Conservation (phyloP, 2,888 invertebrate species). For the Aleiodes alternator region DNA sequence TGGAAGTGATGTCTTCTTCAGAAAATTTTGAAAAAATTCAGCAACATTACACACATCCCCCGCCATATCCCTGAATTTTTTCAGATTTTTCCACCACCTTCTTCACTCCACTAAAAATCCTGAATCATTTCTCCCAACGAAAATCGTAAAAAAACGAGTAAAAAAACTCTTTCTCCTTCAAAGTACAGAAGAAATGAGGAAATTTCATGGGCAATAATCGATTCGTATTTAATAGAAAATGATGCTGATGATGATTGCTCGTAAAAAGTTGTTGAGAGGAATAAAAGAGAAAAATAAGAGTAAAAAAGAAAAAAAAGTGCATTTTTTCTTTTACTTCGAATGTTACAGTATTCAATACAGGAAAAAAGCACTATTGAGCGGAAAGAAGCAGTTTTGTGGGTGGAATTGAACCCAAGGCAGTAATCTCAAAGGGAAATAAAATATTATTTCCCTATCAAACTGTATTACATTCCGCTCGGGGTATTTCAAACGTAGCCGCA, state of each 20-base stretch:
- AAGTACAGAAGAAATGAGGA: constrained; percentile 12
- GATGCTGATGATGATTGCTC: constrained; percentile 18
- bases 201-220: constrained; percentile 18
- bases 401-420: constrained; percentile 61
- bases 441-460: constrained; percentile 73
- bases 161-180: neutral
- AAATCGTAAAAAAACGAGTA: constrained; percentile 17
- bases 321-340: neutral
- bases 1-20: too few species aligned
- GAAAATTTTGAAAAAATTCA: too few species aligned
- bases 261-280: constrained; percentile 33
- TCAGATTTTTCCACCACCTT: neutral
- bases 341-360: constrained; percentile 22
- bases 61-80: too few species aligned
- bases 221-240: constrained; percentile 29
- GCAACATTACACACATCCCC: too few species aligned
- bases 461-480: constrained; percentile 66
- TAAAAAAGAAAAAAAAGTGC: constrained; percentile 36
- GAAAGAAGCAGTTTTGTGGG: constrained; percentile 55
- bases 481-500: constrained; percentile 44
- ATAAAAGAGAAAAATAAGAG: constrained; percentile 27
- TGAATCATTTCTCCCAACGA: neutral
- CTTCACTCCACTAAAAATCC: neutral
- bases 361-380: constrained; percentile 20
- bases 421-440: constrained; percentile 69